Evolutionary conservation across 1,140 invertebrate species (phyloP).

Genomic region (Drosophila arawakana): DNA sequence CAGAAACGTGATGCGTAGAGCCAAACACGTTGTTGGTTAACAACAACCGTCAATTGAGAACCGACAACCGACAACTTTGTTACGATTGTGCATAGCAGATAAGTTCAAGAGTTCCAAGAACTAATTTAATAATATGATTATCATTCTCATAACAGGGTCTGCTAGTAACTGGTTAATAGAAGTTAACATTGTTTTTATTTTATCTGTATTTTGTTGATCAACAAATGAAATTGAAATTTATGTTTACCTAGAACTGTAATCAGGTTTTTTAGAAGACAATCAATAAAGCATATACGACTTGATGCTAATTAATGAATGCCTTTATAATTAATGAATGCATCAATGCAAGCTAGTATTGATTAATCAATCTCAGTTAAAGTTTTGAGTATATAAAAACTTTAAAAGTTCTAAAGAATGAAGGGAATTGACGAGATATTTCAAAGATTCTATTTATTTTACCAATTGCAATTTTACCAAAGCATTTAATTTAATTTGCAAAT

Average conservation of each 20-base stretch:
- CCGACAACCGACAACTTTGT: not conserved
- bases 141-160: conserved; percentile 11
- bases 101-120: conserved; percentile 50
- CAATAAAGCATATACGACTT: not conserved
- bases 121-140: conserved; percentile 20
- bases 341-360: not conserved
- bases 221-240: conserved; percentile 19
- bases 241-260: conserved; percentile 25
- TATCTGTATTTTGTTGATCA: not conserved
- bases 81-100: conserved; percentile 24
- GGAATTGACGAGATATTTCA: too few relatives aligned
- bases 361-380: too few relatives aligned
- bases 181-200: not conserved
- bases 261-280: not conserved
- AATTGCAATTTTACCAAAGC: too few relatives aligned
- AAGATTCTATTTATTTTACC: too few relatives aligned
- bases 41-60: conserved; percentile 4
- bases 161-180: conserved; percentile 19
- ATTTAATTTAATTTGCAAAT: too few relatives aligned
- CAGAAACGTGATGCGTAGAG: conserved; percentile 22
- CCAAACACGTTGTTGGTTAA: conserved; percentile 26
- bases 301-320: conserved; percentile 2
- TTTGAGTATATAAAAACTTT: too few relatives aligned
- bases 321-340: conserved; percentile 2
- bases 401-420: too few relatives aligned